These are phyloP conservation scores for Entomobrya proxima DNA, from an alignment of 2,888 invertebrate genomes.

Conservation along the genomic window DNA sequence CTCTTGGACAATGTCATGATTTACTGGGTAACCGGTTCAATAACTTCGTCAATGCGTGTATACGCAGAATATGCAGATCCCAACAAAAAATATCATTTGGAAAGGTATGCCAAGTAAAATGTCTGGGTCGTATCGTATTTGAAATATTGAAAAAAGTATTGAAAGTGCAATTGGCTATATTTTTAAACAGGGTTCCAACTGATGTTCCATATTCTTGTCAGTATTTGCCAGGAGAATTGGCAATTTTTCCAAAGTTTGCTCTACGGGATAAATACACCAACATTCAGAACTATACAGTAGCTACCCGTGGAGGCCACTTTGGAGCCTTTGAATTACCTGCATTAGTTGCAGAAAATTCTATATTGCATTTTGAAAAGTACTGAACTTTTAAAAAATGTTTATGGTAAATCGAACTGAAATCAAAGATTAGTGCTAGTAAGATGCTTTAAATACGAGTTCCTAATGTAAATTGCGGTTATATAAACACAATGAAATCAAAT, in stretches of 20 bases:
- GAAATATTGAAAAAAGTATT: too few species aligned
- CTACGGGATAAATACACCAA: conserved; percentile 82
- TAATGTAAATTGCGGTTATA: too few species aligned
- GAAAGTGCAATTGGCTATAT: too few species aligned
- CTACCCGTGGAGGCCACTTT: conserved; percentile 89
- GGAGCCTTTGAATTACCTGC: conserved; percentile 88
- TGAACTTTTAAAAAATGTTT: background rate
- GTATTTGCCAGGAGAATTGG: conserved; percentile 78
- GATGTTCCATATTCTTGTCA: conserved; percentile 78
- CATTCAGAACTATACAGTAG: conserved; percentile 83
- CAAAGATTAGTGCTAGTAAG: too few species aligned
- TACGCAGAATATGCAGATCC: conserved; percentile 78
- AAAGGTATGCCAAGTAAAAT: too few species aligned
- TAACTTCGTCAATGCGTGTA: conserved; percentile 85
- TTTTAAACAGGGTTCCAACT: conserved; percentile 76
- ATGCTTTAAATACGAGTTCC: too few species aligned
- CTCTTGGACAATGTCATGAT: conserved; percentile 88
- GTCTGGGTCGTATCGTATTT: too few species aligned
- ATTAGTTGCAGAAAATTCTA: conserved; percentile 84
- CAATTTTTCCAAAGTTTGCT: conserved; percentile 77
- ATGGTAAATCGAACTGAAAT: too few species aligned
- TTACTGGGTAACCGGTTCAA: conserved; percentile 87
- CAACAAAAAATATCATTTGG: too few species aligned
- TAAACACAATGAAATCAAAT: too few species aligned
- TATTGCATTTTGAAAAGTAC: conserved; percentile 76